Percentiles rank a stretch among this genome's conserved stretches.
phyloP scores from a whole-genome alignment of 1,140 invertebrate genomes.

The Neodiprion fabricii region DNA sequence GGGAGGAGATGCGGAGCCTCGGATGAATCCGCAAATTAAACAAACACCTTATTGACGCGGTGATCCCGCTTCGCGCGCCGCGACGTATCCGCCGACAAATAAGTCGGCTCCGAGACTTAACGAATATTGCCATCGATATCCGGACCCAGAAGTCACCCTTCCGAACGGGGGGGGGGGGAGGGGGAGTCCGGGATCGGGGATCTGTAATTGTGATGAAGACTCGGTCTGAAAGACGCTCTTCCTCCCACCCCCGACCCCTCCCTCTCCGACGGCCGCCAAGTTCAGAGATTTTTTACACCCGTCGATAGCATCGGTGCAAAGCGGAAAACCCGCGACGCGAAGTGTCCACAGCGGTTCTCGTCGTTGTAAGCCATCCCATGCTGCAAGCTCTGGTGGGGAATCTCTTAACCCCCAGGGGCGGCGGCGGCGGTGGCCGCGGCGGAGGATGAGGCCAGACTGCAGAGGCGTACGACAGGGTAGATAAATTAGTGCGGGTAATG shows the following conservation, averaged over 20 bases:
- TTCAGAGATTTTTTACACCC: no score
- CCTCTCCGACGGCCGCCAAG: no score
- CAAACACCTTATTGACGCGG: slow-evolving; percentile 54
- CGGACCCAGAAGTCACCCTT: slow-evolving; percentile 1
- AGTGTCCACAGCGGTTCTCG: slow-evolving; percentile 1
- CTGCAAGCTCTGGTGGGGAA: no score
- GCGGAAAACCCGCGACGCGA: neutral
- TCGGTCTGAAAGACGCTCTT: no score
- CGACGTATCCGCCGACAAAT: neutral
- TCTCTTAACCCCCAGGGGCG: no score
- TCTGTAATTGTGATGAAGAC: neutral
- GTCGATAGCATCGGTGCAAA: neutral
- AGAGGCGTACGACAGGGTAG: slow-evolving; percentile 44
- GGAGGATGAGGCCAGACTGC: slow-evolving; percentile 27
- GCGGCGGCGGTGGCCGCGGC: neutral
- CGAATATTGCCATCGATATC: slow-evolving; percentile 56
- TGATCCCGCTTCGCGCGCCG: slow-evolving; percentile 39
- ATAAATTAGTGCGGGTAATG: slow-evolving; percentile 56
- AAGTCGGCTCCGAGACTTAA: slow-evolving; percentile 43
- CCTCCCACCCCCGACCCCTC: no score
- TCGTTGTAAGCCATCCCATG: neutral
- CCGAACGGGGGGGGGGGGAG: neutral
- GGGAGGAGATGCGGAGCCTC: neutral
- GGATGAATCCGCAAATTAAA: slow-evolving; percentile 52
- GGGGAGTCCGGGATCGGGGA: neutral